Evolutionary conservation across 2,888 invertebrate genomes (phyloP).

Genomic region (Scelioninae gen. 1): DNA sequence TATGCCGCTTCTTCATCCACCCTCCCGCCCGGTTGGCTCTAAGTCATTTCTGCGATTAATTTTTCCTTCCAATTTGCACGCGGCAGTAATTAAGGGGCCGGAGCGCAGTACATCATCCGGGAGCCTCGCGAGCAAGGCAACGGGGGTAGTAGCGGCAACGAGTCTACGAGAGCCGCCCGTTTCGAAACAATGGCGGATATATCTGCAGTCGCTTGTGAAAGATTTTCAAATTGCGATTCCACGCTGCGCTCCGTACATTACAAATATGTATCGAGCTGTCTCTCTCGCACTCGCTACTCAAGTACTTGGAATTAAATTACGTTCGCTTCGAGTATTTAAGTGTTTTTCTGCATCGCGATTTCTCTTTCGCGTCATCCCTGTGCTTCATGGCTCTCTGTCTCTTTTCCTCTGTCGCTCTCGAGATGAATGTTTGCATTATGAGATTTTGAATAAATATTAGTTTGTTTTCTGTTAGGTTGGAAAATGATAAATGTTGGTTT

Average conservation of each 20-base stretch:
- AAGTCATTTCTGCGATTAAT: constrained; percentile 85
- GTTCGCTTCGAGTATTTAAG: constrained; percentile 42
- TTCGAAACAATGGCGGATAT: constrained; percentile 81
- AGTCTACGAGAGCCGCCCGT: constrained; percentile 73
- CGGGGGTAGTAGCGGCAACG: constrained; percentile 63
- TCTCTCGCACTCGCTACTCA: constrained; percentile 15
- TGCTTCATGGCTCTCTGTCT: background rate
- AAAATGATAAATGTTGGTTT: constrained; percentile 21
- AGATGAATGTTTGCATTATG: constrained; percentile 25
- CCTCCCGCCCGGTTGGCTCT: constrained; percentile 78
- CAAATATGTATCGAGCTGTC: constrained; percentile 55
- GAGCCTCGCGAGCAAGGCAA: constrained; percentile 69
- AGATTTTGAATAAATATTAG: constrained; percentile 28
- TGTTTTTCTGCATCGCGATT: constrained; percentile 37
- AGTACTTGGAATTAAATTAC: constrained; percentile 43
- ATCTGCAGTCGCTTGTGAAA: constrained; percentile 71
- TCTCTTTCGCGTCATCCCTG: constrained; percentile 1
- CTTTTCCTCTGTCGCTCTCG: constrained; percentile 1
- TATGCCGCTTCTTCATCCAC: constrained; percentile 82
- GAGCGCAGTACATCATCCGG: constrained; percentile 81
- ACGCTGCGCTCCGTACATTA: constrained; percentile 49
- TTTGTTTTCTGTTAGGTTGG: constrained; percentile 15
- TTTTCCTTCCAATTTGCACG: constrained; percentile 85
- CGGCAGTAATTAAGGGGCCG: constrained; percentile 84
- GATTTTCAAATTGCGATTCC: constrained; percentile 72